Base-by-base conservation (phyloP, 1,140 invertebrate genomes). In the Eumaeus atala region DNA sequence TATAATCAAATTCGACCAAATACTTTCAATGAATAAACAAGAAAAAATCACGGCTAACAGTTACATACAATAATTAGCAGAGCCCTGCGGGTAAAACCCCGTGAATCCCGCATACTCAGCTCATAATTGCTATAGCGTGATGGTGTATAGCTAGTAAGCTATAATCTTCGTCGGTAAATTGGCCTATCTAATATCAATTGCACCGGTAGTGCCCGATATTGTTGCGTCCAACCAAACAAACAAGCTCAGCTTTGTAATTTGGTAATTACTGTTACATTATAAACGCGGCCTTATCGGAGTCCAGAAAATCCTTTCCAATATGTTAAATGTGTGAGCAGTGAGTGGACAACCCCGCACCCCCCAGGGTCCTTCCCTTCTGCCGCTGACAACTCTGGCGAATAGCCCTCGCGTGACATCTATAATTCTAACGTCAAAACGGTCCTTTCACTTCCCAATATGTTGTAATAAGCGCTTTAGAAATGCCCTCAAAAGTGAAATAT, bases 241-340 rank as follows among this genome's bases (percentile, higher is more conserved):
- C 34, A 35, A 35, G 9, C 34, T 35, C 34, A 7, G 5, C 34
- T 9, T 5, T 35, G 1, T 1, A 9, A 37, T 37, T 1, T 37
- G n/a, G 21, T 28, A 28, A 2, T 28, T 28, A 28, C 21, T 16
- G 10, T 10, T 38, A 17, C 48, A 50, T 28, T 53, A 34, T 55
- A 35, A 49, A 17, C 11, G 48, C 54, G 18, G 9, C 40, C 10
- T 49, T 38, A 55, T 14, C 18, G 33, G 40, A 21, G 51, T 38
- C 51, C 21, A 34, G 62, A 68, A 74, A 80, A 82, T 80, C 75
- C 75, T 84, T 81, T 78, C 64, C 64, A 59, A 73, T 56, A 68
- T 59, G 64, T 73, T 59, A 67, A 69, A 58, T 62, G 50, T 54
- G 52, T 59, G 53, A 48, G n/a, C n/a, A n/a, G 58, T 61, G 71